Evolutionary conservation across 2,113 vertebrate genomes (phyloP).

Genomic region (Oreochromis tanganicae): DNA sequence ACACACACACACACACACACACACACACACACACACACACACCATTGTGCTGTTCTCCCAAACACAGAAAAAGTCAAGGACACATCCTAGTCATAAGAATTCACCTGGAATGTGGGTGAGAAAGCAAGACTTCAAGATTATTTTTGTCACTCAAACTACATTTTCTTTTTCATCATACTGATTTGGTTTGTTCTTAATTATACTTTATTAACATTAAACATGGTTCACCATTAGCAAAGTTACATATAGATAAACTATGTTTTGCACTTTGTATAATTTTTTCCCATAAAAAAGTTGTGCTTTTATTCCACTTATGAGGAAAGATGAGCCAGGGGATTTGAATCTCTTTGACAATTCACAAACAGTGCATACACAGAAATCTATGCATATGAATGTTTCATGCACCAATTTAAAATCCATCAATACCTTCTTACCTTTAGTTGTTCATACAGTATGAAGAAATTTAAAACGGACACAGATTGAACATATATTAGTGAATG

Average conservation of each 20-base stretch:
- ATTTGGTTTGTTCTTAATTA: not conserved
- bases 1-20: not conserved
- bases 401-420: not conserved
- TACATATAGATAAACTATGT: not conserved
- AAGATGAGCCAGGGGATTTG: not conserved
- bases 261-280: not conserved
- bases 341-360: not conserved
- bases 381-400: not conserved
- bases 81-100: not conserved
- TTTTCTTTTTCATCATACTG: not conserved
- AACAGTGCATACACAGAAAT: not conserved
- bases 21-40: not conserved
- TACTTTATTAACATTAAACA: not conserved
- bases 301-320: not conserved
- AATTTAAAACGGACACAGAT: not conserved
- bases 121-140: not conserved
- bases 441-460: not conserved
- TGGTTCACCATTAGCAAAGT: not conserved
- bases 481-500: not conserved
- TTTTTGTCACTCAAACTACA: not conserved
- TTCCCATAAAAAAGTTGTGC: not conserved
- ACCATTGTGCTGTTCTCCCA: not conserved
- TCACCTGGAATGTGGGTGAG: not conserved
- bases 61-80: not conserved
- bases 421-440: not conserved